Conservation (phyloP, 1,140 invertebrate species). For the Papilio aristodemus region DNA sequence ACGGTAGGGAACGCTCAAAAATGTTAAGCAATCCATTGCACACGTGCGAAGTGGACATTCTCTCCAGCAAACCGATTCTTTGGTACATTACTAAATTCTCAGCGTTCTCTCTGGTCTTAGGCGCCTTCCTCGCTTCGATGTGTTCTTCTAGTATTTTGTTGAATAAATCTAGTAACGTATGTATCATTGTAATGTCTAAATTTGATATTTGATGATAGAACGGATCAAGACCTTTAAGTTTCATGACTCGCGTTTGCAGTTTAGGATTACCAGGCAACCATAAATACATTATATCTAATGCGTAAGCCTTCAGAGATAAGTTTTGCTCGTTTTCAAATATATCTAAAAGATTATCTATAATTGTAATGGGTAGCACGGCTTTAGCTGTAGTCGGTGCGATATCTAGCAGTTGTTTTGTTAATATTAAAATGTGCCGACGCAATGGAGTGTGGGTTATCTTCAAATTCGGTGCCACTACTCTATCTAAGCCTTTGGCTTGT, state of each 20-base stretch:
- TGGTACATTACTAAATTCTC: conserved; percentile 52
- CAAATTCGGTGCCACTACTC: conserved; percentile 47
- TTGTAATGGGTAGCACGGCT: conserved; percentile 44
- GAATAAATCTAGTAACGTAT: conserved; percentile 56
- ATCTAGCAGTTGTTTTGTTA: conserved; percentile 53
- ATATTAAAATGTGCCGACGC: conserved; percentile 42
- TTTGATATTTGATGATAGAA: conserved; percentile 65
- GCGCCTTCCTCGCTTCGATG: conserved; percentile 43
- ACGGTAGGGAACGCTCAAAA: conserved; percentile 46
- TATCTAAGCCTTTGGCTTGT: conserved; percentile 52
- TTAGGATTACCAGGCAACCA: conserved; percentile 64
- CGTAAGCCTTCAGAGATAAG: conserved; percentile 53
- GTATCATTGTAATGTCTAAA: conserved; percentile 46
- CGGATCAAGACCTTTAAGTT: conserved; percentile 59
- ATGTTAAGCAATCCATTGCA: conserved; percentile 64
- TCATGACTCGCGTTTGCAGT: conserved; percentile 63
- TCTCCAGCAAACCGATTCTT: conserved; percentile 61
- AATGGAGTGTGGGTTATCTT: conserved; percentile 40
- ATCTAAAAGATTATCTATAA: conserved; percentile 61
- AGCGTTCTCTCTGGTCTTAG: conserved; percentile 41
- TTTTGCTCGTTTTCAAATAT: conserved; percentile 62
- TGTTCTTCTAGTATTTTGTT: conserved; percentile 66
- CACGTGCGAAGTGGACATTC: conserved; percentile 50
- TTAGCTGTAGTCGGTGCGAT: conserved; percentile 50
- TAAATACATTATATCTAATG: conserved; percentile 52